A percentile compares a stretch with the other conserved stretches of the same genome.
Conservation (phyloP, 2,113 vertebrate genomes). For the Rhabdomys dilectus region DNA sequence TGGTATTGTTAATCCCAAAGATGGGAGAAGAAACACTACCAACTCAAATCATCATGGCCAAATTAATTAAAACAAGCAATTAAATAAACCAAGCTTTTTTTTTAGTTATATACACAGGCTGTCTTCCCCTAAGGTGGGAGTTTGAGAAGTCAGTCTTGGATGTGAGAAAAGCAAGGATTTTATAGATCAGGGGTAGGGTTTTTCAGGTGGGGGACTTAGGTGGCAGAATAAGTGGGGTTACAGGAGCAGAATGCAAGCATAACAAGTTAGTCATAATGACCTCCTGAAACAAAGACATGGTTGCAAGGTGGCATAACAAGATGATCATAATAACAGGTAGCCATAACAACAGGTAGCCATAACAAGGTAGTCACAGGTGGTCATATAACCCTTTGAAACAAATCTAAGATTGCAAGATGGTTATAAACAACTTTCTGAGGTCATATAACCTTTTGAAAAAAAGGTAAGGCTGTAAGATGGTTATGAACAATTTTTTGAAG, state of each 20-base stretch:
- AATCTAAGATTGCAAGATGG: not conserved
- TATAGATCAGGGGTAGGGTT: no score
- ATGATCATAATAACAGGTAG: no score
- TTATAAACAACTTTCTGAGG: not conserved
- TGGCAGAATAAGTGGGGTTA: not conserved
- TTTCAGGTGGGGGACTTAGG: not conserved
- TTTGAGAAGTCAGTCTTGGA: not conserved
- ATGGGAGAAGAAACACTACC: not conserved
- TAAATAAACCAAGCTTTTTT: not conserved
- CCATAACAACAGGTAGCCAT: not conserved
- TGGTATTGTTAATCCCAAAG: not conserved
- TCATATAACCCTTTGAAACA: not conserved
- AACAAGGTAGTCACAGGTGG: not conserved
- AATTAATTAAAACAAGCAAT: not conserved
- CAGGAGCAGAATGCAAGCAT: not conserved
- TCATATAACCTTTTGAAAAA: not conserved
- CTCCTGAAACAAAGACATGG: not conserved
- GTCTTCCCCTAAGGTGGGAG: not conserved
- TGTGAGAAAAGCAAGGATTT: not conserved
- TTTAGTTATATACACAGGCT: not conserved
- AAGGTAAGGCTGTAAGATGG: not conserved
- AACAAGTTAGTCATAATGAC: not conserved
- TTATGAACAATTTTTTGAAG: not conserved
- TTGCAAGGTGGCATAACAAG: not conserved
- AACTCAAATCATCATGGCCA: not conserved